phyloP scores from a whole-genome alignment of 2,113 vertebrate species.

The Paramormyrops kingsleyae region DNA sequence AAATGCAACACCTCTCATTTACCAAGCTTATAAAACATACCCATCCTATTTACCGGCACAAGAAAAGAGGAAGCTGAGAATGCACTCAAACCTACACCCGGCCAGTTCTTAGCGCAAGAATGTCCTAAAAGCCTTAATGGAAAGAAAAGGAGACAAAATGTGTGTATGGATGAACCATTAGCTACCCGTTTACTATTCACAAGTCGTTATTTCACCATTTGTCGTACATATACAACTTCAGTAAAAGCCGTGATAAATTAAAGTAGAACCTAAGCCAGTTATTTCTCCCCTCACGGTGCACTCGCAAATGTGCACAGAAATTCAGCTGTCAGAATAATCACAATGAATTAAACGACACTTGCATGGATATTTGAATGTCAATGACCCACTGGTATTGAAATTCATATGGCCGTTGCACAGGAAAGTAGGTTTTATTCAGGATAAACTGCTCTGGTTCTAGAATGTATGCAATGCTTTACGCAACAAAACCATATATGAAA shows the following conservation, averaged over 20 bases:
- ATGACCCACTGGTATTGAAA: neutral
- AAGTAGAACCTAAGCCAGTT: neutral
- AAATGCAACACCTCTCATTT: neutral
- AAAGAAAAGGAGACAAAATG: neutral
- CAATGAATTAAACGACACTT: neutral
- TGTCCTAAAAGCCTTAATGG: slow-evolving; percentile 1
- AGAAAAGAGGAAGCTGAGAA: neutral
- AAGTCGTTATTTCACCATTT: neutral
- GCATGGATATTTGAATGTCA: neutral
- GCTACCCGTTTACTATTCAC: neutral
- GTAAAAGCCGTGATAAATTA: neutral
- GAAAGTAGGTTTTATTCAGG: neutral
- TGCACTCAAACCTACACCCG: neutral
- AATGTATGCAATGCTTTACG: neutral
- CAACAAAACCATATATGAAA: neutral
- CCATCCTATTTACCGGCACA: neutral
- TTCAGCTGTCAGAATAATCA: neutral
- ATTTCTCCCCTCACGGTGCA: neutral
- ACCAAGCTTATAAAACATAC: neutral
- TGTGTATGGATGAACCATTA: neutral
- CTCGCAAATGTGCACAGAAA: neutral
- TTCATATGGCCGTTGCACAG: neutral
- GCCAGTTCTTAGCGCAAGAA: neutral
- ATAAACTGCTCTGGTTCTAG: neutral
- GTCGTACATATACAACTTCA: neutral